A percentile compares a stretch with the other conserved stretches of the same genome.
These are phyloP conservation scores for Lapara coniferarum DNA, from an alignment of 2,888 invertebrate genomes.

Conservation along the genomic window DNA sequence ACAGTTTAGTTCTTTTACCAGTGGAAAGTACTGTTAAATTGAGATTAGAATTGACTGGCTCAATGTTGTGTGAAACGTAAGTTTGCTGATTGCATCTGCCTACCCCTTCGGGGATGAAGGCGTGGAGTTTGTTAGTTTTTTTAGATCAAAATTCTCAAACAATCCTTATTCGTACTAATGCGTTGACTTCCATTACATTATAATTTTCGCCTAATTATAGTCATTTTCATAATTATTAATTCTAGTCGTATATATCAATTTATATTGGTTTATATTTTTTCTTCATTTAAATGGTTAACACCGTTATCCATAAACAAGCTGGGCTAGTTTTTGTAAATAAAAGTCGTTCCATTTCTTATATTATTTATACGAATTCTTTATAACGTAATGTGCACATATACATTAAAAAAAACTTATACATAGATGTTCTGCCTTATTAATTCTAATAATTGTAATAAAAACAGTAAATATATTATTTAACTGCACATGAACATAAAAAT, in stretches of 20 bases:
- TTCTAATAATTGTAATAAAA: neutral
- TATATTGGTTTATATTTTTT: neutral
- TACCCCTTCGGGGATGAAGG: no score
- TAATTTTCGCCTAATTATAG: neutral
- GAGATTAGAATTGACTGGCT: no score
- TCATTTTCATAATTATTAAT: slow-evolving; percentile 19
- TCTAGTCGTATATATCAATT: slow-evolving; percentile 41
- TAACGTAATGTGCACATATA: slow-evolving; percentile 61
- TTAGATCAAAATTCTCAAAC: no score
- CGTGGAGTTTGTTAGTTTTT: no score
- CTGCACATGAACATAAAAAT: neutral
- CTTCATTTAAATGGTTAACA: no score
- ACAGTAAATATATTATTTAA: neutral
- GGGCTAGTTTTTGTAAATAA: neutral
- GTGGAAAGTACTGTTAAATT: no score
- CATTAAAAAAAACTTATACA: slow-evolving; percentile 30
- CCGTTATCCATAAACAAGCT: no score
- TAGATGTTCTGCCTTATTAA: slow-evolving; percentile 34
- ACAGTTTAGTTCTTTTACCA: no score
- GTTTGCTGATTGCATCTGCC: no score
- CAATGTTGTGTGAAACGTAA: no score
- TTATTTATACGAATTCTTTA: slow-evolving; percentile 32
- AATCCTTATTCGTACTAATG: no score
- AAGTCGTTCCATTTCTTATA: slow-evolving; percentile 35
- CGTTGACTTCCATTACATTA: no score